Evolutionary conservation across 2,113 vertebrate genomes (phyloP).

Genomic region (Uropsilus gracilis): DNA sequence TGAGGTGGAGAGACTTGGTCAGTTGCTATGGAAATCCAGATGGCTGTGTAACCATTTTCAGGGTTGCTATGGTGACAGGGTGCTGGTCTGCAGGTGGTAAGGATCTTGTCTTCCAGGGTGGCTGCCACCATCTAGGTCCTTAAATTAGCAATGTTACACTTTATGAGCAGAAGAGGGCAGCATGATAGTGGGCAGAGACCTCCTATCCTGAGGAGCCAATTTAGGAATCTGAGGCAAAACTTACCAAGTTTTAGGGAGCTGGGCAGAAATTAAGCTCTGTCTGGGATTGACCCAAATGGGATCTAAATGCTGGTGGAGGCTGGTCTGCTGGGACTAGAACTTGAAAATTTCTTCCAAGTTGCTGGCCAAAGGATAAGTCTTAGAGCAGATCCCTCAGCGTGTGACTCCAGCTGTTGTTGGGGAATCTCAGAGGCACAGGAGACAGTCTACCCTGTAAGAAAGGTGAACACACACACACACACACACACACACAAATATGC

Average conservation of each 20-base stretch:
- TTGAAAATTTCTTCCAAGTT: constrained; percentile 7
- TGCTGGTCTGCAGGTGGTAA: constrained; percentile 49
- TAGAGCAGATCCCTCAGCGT: background rate
- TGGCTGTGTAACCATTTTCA: constrained; percentile 83
- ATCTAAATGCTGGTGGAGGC: background rate
- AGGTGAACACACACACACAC: background rate
- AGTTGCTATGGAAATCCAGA: constrained; percentile 85
- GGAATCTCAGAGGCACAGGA: constrained; percentile 20
- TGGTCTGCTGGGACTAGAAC: background rate
- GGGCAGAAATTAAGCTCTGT: background rate
- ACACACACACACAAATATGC: too few species aligned
- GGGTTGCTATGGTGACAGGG: constrained; percentile 84
- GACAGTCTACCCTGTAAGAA: constrained; percentile 2
- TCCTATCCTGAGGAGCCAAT: background rate
- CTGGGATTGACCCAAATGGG: background rate
- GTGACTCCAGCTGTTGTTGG: background rate
- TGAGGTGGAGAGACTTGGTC: constrained; percentile 74
- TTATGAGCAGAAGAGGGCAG: constrained; percentile 69
- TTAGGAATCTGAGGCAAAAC: constrained; percentile 30
- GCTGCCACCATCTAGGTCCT: constrained; percentile 49
- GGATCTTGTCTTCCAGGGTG: constrained; percentile 69
- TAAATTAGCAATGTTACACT: background rate
- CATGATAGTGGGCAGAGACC: background rate
- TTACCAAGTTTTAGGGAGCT: background rate
- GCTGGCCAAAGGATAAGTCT: background rate